Evolutionary conservation across 1,140 invertebrate species (phyloP).

Genomic region (Drosophila asahinai): DNA sequence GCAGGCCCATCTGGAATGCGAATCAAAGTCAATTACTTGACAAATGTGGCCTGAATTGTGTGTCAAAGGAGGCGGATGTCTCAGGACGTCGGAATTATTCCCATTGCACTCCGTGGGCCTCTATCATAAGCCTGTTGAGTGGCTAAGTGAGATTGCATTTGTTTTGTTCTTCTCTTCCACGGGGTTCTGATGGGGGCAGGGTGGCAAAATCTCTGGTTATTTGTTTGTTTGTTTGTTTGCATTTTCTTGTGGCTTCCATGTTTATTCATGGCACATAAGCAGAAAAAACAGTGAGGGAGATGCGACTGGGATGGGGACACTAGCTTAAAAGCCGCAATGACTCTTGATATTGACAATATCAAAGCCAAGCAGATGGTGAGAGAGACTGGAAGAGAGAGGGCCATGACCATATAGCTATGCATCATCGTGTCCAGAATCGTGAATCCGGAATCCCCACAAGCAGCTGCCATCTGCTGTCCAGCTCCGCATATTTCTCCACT

Average conservation of each 20-base stretch:
- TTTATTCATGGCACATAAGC: constrained; percentile 53
- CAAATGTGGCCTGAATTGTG: constrained; percentile 41
- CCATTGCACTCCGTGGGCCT: constrained; percentile 39
- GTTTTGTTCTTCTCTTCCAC: constrained; percentile 38
- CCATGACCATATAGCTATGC: constrained; percentile 27
- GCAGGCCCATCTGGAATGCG: constrained; percentile 11
- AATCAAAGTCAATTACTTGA: constrained; percentile 52
- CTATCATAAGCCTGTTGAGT: constrained; percentile 47
- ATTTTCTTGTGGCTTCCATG: constrained; percentile 45
- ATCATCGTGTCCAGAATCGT: constrained; percentile 48
- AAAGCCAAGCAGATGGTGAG: constrained; percentile 20
- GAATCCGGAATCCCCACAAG: constrained; percentile 46
- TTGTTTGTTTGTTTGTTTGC: constrained; percentile 41
- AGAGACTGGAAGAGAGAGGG: neutral
- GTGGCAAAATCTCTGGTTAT: constrained; percentile 31
- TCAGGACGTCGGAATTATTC: constrained; percentile 21
- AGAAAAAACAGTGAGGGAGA: constrained; percentile 17
- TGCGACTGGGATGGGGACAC: constrained; percentile 1
- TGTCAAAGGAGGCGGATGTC: constrained; percentile 11
- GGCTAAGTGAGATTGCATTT: constrained; percentile 58
- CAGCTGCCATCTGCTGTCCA: constrained; percentile 46
- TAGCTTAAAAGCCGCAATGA: constrained; percentile 58
- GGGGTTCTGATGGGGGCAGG: neutral
- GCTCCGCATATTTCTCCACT: constrained; percentile 70
- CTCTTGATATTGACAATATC: constrained; percentile 61